Base-by-base conservation (phyloP, 2,797 vertebrate species). In the Morus bassanus region DNA sequence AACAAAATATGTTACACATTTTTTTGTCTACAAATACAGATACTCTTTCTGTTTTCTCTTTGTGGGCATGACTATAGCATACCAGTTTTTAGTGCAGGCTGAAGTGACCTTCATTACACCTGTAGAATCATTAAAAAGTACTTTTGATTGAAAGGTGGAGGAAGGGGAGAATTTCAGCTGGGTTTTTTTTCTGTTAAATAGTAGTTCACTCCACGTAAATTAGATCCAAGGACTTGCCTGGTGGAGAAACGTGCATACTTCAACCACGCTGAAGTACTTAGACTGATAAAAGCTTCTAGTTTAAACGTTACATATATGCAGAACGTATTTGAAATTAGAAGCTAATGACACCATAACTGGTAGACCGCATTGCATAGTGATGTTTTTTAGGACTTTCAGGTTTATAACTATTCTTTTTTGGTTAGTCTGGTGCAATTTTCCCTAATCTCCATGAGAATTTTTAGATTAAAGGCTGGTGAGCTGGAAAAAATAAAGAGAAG, bases 401-500 rank as follows among this genome's bases (percentile, higher is more conserved):
- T 85, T 61, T 82, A 9, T 37, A 53, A 43, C 28, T 63, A 13
- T 50, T 59, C 4, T 57, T 86, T 14, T 65, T 72, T 57, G 16
- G 7, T 73, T 85, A 68, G 37, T 53, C 31, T 56, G 14, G 16
- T 56, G 35, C 28, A 75, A 5, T 85, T 94, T 83, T 82, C n/a
- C 31, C 9, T 68, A 18, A 69, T 82, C 21, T 39, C 6, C 14
- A 1, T 23, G n/a, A 60, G 6, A 13, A 63, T 43, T 90, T 94
- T 92, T 82, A 64, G 14, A 37, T 67, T 75, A 33, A 67, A 64
- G 31, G 10, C 28, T 53, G 25, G 76, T 39, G 31, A 77, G 15
- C 25, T 69, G 11, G 5, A 6, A 12, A 33, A n/a, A 19, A 48
- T 53, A 6, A 15, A 5, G 16, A 45, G 0, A 2, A 3, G 8